Base-by-base conservation (phyloP, 2,888 invertebrate species). In the Sphaeridia pumilis region DNA sequence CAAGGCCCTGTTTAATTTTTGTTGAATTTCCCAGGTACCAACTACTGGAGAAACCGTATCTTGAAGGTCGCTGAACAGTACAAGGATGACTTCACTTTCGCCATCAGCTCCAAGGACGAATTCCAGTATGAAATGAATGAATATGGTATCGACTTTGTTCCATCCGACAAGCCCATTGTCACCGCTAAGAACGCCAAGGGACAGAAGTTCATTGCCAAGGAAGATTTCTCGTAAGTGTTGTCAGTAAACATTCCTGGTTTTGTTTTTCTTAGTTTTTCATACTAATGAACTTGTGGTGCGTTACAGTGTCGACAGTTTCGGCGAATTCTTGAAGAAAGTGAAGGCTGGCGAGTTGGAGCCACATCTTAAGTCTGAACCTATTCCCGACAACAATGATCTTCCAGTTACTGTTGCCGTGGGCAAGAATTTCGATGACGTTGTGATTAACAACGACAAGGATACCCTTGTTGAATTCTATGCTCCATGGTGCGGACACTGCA, bases 401-500 rank as follows among this genome's bases (percentile, higher is more conserved):
- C 82, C 83, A 10, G 88, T 90, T 1, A 86, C 81, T 67, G 82
- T 92, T 35, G 92, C 89, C 2, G 98, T 99, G 7, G 97, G 84
- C 59, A 90, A 90, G 75, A 98, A 95, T 77, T 98, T 97, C 74
- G 86, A 94, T 69, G 87, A 95, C 52, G 75, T 94, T 52, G 90
- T 98, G 1, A 82, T 81, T 2, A 85, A 97, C 69, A 85, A 87
- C 66, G 85, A 78, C 28, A 85, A 90, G 69, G 98, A 99, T 70
- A 88, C 89, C 2, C 77, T 99, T 41, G 79, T 98, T 64, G 97
- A 99, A 74, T 98, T 98, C 76, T 98, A 98, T 72, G 97, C 97
- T 31, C 95, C 95, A 1, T 97, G 95, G 95, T 94, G 93, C 71
- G 95, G 97, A 63, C 97, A 98, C 70, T 99, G 98, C 76, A 97